Evolutionary conservation across 2,113 vertebrate genomes (phyloP).

Genomic region (Alouatta palliata): DNA sequence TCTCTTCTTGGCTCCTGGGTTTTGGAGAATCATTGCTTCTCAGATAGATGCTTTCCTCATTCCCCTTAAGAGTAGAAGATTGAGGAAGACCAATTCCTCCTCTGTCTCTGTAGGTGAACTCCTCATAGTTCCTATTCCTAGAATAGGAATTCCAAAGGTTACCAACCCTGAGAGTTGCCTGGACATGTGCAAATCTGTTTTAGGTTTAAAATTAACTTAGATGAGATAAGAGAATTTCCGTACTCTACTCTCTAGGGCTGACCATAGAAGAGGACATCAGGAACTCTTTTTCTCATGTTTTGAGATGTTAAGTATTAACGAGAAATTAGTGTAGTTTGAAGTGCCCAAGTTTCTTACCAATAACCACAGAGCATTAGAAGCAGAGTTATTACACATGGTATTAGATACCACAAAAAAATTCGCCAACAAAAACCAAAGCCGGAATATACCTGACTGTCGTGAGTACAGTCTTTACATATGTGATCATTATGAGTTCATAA

Average conservation of each 20-base stretch:
- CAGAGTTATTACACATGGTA: neutral
- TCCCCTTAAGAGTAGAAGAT: neutral
- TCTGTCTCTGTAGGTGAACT: neutral
- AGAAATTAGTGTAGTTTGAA: neutral
- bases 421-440: neutral
- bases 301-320: neutral
- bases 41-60: neutral
- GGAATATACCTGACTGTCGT: neutral
- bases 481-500: neutral
- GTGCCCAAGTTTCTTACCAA: neutral
- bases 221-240: neutral
- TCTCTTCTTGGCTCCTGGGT: neutral
- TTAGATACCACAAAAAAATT: neutral
- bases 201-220: neutral
- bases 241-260: neutral
- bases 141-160: neutral
- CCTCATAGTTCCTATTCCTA: neutral
- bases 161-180: neutral
- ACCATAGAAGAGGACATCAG: neutral
- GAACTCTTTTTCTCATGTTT: neutral
- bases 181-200: neutral
- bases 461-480: neutral
- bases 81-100: neutral
- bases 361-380: neutral
- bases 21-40: neutral